Base-by-base conservation (phyloP, 2,113 vertebrate species). In the Laterallus jamaicensis region DNA sequence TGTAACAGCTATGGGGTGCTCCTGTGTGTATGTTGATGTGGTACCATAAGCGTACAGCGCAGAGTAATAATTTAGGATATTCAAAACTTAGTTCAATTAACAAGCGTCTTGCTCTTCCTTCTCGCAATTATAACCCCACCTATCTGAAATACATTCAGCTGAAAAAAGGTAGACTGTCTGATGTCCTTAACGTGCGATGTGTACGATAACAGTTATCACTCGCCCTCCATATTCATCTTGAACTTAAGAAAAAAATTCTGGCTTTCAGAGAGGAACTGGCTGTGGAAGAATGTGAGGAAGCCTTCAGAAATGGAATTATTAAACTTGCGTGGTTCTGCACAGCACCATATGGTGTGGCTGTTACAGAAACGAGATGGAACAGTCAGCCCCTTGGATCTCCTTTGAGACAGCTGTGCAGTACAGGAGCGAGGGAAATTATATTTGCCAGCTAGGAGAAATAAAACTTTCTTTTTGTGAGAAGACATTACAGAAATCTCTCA, bases 321-420 rank as follows among this genome's bases (percentile, higher is more conserved):
- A 56, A 92, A 90, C 69, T 92, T 68, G 28, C 7, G 7, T 32
- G 6, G 22, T 56, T 95, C 82, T 88, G 55, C 82, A 17, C 47
- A 83, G 47, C 42, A 25, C 85, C 76, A 74, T 82, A 54, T 87
- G 88, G 82, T 80, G 80, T 86, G 92, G 88, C 93, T 93, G 82
- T 90, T 92, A 55, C 52, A 88, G 82, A 81, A 95, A 75, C 1
- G 3, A 86, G 80, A 68, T 52, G 58, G 82, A 94, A 39, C 32
- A 49, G 76, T 17, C 73, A 75, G 88, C 29, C 54, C 32, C 56
- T 58, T 85, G 71, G 47, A 90, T 86, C 75, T 92, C 74, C 81
- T 90, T 28, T 78, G 85, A 74, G 90, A 75, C 85, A 92, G 85
- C 87, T 88, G 82, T 86, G 90, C 42, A 11, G 1, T 70, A 31